Conservation (phyloP, 2,797 vertebrate genomes). For the Atherinosoma microstoma region DNA sequence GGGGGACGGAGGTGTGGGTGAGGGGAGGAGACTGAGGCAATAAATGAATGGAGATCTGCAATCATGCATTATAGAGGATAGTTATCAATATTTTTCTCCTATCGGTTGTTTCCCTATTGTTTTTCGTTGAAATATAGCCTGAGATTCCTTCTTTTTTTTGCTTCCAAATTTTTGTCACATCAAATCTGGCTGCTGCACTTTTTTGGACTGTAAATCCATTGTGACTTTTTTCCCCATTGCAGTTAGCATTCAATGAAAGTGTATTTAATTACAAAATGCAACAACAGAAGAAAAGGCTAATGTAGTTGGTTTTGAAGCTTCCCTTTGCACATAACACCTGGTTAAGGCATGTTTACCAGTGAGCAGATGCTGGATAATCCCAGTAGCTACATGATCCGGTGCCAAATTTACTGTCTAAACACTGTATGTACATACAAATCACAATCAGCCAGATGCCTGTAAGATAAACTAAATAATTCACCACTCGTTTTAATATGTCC, state of each 20-base stretch:
- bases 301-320: constrained; percentile 26
- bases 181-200: constrained; percentile 31
- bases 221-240: constrained; percentile 38
- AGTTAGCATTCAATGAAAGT: constrained; percentile 46
- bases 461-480: constrained; percentile 62
- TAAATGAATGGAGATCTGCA: constrained; percentile 69
- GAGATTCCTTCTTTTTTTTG: constrained; percentile 47
- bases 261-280: constrained; percentile 54
- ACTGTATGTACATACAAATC: constrained; percentile 33
- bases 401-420: constrained; percentile 29
- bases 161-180: constrained; percentile 34
- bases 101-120: constrained; percentile 52
- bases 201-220: constrained; percentile 34
- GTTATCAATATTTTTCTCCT: constrained; percentile 69
- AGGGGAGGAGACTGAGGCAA: constrained; percentile 52
- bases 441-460: constrained; percentile 40
- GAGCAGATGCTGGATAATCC: constrained; percentile 26
- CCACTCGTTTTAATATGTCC: constrained; percentile 33
- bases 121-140: constrained; percentile 39
- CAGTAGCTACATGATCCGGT: constrained; percentile 18
- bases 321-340: constrained; percentile 10
- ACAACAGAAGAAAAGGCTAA: constrained; percentile 20
- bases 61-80: constrained; percentile 64
- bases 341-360: constrained; percentile 22
- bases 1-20: constrained; percentile 55